These are phyloP conservation scores for Caenorhabditis uteleia DNA, from an alignment of 2,888 invertebrate species.

Conservation along the genomic window DNA sequence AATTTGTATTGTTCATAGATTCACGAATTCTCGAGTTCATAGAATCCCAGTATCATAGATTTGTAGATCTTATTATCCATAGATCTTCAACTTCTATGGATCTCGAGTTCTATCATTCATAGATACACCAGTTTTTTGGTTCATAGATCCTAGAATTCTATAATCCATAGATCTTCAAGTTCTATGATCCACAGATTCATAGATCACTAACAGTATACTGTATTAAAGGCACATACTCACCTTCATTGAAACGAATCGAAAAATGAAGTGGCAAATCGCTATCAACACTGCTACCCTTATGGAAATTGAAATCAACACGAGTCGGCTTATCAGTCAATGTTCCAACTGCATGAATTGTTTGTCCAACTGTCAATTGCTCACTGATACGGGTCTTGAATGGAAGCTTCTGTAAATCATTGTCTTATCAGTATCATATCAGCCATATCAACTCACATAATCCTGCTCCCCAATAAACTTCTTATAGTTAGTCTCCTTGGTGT, in stretches of 20 bases:
- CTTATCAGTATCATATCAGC: not conserved
- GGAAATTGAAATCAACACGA: constrained; percentile 68
- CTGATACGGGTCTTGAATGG: constrained; percentile 69
- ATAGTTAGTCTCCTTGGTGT: constrained; percentile 57
- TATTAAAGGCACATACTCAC: no score
- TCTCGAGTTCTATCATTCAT: no score
- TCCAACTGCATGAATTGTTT: constrained; percentile 68
- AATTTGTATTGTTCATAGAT: no score
- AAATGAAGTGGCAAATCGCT: constrained; percentile 68
- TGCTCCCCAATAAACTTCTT: constrained; percentile 65
- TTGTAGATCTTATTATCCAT: no score
- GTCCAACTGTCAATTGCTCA: constrained; percentile 66
- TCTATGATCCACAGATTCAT: no score
- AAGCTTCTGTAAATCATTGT: constrained; percentile 49
- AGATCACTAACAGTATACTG: no score
- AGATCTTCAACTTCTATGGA: no score
- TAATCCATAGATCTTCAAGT: no score
- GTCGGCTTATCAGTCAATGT: constrained; percentile 62
- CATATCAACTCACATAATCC: constrained; percentile 48
- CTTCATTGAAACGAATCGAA: constrained; percentile 68
- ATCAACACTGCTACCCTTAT: constrained; percentile 62
- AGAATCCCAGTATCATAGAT: no score
- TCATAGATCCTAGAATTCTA: not conserved
- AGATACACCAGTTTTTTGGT: no score
- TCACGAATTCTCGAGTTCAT: no score